Percentiles rank a stretch among this genome's conserved stretches.
Evolutionary conservation across 2,888 invertebrate genomes (phyloP).

Genomic region (Notodonta ziczac): DNA sequence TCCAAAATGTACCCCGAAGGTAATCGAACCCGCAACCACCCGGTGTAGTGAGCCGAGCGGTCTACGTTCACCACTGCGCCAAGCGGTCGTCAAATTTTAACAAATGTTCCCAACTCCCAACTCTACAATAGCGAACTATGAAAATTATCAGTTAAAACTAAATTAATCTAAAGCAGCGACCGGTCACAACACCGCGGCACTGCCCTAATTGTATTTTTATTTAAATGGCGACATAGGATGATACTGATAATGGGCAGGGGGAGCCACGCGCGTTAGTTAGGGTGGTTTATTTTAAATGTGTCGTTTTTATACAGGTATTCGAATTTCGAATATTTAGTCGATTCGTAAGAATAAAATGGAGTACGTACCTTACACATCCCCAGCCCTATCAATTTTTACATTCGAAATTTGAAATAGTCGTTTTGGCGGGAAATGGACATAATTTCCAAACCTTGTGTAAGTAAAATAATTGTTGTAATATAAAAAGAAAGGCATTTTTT

Average conservation of each 20-base stretch:
- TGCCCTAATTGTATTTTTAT: slow-evolving; percentile 72
- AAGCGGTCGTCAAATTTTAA: too few relatives aligned
- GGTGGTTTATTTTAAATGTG: neutral
- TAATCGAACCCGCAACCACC: too few relatives aligned
- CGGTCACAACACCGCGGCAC: slow-evolving; percentile 59
- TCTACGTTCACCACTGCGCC: too few relatives aligned
- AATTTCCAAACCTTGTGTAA: too few relatives aligned
- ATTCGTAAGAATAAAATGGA: neutral
- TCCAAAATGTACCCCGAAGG: too few relatives aligned
- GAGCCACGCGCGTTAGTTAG: slow-evolving; percentile 10
- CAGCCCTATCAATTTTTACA: too few relatives aligned
- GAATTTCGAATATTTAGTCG: neutral
- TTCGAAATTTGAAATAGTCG: neutral
- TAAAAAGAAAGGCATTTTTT: too few relatives aligned
- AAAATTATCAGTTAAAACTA: slow-evolving; percentile 54
- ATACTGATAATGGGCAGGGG: slow-evolving; percentile 10
- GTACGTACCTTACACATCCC: too few relatives aligned
- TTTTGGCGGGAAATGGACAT: too few relatives aligned
- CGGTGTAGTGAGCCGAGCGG: too few relatives aligned
- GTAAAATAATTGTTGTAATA: too few relatives aligned
- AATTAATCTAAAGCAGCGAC: slow-evolving; percentile 60
- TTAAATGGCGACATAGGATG: slow-evolving; percentile 53
- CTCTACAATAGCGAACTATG: slow-evolving; percentile 14
- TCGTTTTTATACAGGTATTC: neutral
- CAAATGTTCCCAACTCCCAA: slow-evolving; percentile 29